A percentile compares a stretch with the other conserved stretches of the same genome.
Evolutionary conservation across 2,888 invertebrate genomes (phyloP).

Genomic region (Clistopyga incitator): DNA sequence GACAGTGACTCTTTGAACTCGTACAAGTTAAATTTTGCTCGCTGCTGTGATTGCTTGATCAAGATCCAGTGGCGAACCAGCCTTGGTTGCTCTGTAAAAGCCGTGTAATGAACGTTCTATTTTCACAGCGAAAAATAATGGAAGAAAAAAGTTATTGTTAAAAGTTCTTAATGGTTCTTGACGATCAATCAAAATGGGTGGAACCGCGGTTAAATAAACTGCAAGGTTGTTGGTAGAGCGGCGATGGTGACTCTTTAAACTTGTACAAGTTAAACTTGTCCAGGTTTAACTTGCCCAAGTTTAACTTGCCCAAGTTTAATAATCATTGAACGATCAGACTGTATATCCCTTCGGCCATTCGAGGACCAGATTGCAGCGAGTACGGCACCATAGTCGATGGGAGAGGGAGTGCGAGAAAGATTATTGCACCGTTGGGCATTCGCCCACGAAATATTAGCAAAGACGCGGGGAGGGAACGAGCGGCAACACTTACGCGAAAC

Average conservation of each 20-base stretch:
- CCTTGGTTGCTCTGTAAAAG: constrained; percentile 12
- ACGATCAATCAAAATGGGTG: too few species aligned
- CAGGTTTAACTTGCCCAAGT: too few species aligned
- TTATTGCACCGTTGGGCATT: constrained; percentile 53
- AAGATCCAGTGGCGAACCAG: constrained; percentile 41
- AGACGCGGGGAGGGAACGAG: constrained; percentile 7
- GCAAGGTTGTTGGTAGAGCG: too few species aligned
- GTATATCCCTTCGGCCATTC: too few species aligned
- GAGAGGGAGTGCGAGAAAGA: constrained; percentile 40
- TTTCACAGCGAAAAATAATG: too few species aligned
- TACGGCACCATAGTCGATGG: constrained; percentile 5
- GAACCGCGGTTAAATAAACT: too few species aligned
- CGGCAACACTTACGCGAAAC: constrained; percentile 50
- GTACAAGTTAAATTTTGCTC: too few species aligned
- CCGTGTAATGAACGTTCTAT: background rate
- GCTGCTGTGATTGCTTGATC: constrained; percentile 51
- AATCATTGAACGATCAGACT: background rate
- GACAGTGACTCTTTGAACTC: too few species aligned
- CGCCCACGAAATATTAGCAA: constrained; percentile 45
- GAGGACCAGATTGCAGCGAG: background rate
- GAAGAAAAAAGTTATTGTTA: too few species aligned
- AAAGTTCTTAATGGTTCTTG: too few species aligned
- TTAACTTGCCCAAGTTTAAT: background rate
- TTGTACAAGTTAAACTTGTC: too few species aligned
- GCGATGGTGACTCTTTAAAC: too few species aligned